These are phyloP conservation scores for Tenrec ecaudatus DNA, from an alignment of 2,113 vertebrate species.

Conservation along the genomic window DNA sequence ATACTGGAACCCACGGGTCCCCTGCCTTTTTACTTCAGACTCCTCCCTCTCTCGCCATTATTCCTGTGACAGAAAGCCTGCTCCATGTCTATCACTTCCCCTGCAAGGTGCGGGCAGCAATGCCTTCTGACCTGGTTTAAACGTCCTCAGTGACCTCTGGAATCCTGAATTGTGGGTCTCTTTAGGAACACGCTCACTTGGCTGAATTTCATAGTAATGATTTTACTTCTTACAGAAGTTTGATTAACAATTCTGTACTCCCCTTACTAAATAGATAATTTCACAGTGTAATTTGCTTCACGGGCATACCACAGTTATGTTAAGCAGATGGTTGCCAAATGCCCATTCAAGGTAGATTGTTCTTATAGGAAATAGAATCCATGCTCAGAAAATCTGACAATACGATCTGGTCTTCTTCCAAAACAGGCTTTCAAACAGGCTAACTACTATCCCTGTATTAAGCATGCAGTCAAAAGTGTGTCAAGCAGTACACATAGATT, in stretches of 20 bases:
- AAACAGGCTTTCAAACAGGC: conserved; percentile 60
- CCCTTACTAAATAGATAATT: conserved; percentile 74
- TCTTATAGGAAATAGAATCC: conserved; percentile 79
- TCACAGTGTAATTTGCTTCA: conserved; percentile 74
- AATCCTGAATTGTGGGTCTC: not conserved
- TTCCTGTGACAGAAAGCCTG: conserved; percentile 19
- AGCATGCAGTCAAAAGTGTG: not conserved
- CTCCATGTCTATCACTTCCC: conserved; percentile 11
- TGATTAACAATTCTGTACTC: conserved; percentile 50
- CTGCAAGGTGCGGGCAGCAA: not conserved
- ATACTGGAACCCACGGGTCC: not conserved
- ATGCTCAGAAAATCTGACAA: conserved; percentile 70
- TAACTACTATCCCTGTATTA: conserved; percentile 56
- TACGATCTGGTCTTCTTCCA: conserved; percentile 62
- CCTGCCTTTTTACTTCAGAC: not conserved
- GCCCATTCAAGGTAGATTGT: conserved; percentile 74
- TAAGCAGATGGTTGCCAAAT: conserved; percentile 76
- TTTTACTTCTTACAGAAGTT: conserved; percentile 67
- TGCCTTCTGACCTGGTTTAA: conserved; percentile 73
- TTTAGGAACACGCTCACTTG: conserved; percentile 15
- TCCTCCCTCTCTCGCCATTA: not conserved
- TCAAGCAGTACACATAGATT: not conserved
- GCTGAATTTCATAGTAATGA: conserved; percentile 59
- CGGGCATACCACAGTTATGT: conserved; percentile 68
- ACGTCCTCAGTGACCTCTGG: conserved; percentile 61